phyloP scores from a whole-genome alignment of 2,113 vertebrate species.

The Callocephalon fimbriatum region DNA sequence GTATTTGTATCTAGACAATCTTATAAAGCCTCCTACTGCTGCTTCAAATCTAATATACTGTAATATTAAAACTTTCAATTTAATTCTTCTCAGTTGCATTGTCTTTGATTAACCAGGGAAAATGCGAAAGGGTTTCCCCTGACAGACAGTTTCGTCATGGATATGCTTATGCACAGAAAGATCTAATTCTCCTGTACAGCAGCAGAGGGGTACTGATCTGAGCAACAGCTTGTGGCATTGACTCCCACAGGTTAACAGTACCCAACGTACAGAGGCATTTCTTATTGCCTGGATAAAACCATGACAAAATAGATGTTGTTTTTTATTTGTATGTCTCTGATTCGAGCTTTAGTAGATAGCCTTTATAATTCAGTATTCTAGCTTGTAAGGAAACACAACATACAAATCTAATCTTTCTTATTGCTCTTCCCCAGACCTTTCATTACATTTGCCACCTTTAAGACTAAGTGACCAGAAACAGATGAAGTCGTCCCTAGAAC shows the following conservation, averaged over 20 bases:
- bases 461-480: not conserved
- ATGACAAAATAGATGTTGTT: not conserved
- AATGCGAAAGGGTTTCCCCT: slow-evolving; percentile 5
- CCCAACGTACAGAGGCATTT: not conserved
- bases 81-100: slow-evolving; percentile 55
- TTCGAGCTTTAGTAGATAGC: not conserved
- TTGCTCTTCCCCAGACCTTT: not conserved
- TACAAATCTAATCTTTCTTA: not conserved
- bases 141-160: not conserved
- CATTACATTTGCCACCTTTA: not conserved
- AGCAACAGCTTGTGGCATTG: slow-evolving; percentile 4
- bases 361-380: not conserved
- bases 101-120: slow-evolving; percentile 66
- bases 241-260: slow-evolving; percentile 45
- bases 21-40: slow-evolving; percentile 49
- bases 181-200: slow-evolving; percentile 4
- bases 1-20: slow-evolving; percentile 36
- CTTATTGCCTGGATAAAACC: not conserved
- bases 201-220: not conserved
- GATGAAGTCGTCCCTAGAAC: not conserved
- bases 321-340: not conserved
- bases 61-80: slow-evolving; percentile 53
- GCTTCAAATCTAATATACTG: slow-evolving; percentile 32
- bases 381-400: not conserved
- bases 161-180: not conserved